Conservation (phyloP, 2,113 vertebrate genomes). For the Hemicordylus capensis region DNA sequence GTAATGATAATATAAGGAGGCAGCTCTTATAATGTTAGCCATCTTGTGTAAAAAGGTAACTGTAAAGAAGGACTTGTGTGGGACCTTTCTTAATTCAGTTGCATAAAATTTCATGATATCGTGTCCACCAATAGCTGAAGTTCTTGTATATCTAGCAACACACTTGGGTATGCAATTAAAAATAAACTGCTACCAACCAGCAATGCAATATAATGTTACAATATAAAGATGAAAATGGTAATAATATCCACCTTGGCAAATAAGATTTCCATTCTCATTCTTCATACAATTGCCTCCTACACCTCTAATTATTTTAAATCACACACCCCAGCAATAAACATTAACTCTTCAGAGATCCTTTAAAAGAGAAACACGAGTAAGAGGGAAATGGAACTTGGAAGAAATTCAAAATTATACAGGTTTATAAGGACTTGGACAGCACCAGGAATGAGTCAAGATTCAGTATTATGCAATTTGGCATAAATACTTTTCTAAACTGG, state of each 20-base stretch:
- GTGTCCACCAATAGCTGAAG: not conserved
- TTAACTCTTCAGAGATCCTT: constrained; percentile 42
- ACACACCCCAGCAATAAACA: constrained; percentile 27
- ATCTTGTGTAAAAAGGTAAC: not conserved
- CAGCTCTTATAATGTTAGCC: constrained; percentile 12
- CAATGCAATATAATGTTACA: constrained; percentile 25
- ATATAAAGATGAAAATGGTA: constrained; percentile 17
- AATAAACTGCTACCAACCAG: not conserved
- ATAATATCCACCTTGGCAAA: constrained; percentile 21
- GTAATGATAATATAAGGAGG: constrained; percentile 1
- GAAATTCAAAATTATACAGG: not conserved
- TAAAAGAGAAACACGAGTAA: constrained; percentile 21
- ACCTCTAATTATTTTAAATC: constrained; percentile 52
- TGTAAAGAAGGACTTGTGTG: constrained; percentile 23
- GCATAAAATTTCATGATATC: constrained; percentile 14
- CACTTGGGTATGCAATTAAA: not conserved
- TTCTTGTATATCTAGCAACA: constrained; percentile 24
- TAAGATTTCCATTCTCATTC: constrained; percentile 40
- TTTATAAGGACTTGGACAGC: not conserved
- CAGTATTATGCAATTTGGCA: not conserved
- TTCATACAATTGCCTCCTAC: constrained; percentile 53
- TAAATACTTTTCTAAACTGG: not conserved
- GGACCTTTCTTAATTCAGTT: constrained; percentile 4
- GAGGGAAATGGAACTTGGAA: not conserved
- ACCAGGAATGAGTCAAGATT: not conserved